These are phyloP conservation scores for Benthosema pterotum DNA, from an alignment of 2,797 vertebrate genomes.

Conservation along the genomic window DNA sequence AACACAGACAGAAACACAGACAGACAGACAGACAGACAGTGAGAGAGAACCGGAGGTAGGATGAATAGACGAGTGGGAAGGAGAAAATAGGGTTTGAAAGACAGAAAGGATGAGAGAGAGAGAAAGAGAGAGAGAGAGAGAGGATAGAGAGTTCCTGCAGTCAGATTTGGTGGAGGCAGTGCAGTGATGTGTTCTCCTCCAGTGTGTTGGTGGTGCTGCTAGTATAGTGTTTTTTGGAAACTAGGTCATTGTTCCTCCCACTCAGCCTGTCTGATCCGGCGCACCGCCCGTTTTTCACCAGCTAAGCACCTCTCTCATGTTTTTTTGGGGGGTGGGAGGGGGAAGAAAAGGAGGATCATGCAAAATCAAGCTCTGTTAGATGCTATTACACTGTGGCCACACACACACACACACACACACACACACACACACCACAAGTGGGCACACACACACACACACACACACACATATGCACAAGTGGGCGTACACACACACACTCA, in stretches of 20 bases:
- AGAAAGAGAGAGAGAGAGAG: background rate
- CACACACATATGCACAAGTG: too few species aligned
- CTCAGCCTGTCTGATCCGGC: constrained; percentile 72
- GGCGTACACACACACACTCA: background rate
- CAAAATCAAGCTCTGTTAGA: constrained; percentile 54
- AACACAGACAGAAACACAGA: constrained; percentile 16
- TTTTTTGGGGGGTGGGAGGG: background rate
- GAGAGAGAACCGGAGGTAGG: background rate
- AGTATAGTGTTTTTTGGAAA: constrained; percentile 72
- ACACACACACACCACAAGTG: background rate
- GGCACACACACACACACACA: too few species aligned
- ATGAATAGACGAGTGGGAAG: too few species aligned
- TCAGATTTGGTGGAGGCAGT: constrained; percentile 55
- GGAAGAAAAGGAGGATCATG: constrained; percentile 15
- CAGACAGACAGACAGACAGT: background rate
- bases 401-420: background rate
- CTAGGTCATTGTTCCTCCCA: constrained; percentile 80
- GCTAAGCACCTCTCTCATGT: constrained; percentile 60
- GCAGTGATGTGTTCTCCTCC: constrained; percentile 60
- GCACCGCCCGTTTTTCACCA: constrained; percentile 50
- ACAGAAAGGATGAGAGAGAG: too few species aligned
- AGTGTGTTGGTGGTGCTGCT: constrained; percentile 51
- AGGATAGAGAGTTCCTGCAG: background rate
- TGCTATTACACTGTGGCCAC: background rate
- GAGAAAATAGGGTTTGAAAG: too few species aligned